Conservation (phyloP, 2,113 vertebrate species). For the Acrocephalus arundinaceus region DNA sequence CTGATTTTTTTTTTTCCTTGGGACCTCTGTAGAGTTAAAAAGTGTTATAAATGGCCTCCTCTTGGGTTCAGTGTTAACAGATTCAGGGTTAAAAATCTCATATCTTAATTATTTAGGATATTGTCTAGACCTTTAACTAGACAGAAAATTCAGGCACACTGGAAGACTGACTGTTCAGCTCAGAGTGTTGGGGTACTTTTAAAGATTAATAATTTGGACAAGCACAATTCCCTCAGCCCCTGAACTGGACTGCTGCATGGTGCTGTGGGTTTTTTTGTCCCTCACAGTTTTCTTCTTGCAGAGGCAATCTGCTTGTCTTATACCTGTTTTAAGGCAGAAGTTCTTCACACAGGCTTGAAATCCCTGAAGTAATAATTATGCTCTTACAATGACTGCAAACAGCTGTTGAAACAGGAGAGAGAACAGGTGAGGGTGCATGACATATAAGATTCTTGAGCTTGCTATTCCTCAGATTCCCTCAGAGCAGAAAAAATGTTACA, state of each 20-base stretch:
- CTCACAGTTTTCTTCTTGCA: not conserved
- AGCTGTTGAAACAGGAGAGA: not conserved
- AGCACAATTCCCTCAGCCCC: not conserved
- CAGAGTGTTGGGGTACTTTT: not conserved
- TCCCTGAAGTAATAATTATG: not conserved
- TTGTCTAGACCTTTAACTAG: not conserved
- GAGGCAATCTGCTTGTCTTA: not conserved
- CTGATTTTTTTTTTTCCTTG: not conserved
- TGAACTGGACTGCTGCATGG: not conserved
- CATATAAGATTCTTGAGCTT: not conserved
- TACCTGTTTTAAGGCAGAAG: not conserved
- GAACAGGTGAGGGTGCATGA: not conserved
- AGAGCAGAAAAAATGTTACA: not conserved
- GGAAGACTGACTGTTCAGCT: not conserved
- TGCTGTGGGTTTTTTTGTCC: accelerated
- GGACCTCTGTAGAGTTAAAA: not conserved
- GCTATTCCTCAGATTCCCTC: not conserved
- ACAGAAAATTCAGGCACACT: not conserved
- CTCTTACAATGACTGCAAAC: not conserved
- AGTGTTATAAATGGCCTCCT: not conserved
- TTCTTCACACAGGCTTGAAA: not conserved
- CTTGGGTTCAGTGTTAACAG: not conserved
- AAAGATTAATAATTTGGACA: accelerated
- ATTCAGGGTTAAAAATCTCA: not conserved
- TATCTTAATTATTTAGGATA: not conserved